Evolutionary conservation across 2,113 vertebrate genomes (phyloP).

Genomic region (Antigone vipio): DNA sequence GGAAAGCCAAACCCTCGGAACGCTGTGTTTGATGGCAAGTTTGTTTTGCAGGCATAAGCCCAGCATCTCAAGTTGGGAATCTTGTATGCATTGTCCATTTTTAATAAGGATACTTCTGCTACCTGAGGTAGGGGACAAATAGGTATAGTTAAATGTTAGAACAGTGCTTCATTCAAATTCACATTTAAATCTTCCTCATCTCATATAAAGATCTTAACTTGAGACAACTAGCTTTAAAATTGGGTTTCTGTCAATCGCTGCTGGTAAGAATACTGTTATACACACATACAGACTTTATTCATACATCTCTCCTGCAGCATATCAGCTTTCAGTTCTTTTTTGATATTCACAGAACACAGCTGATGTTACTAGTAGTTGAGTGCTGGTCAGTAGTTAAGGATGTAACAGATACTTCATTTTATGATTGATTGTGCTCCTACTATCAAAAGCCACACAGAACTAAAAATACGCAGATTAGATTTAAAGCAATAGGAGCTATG

Average conservation of each 20-base stretch:
- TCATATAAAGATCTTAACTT: neutral
- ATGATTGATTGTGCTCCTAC: neutral
- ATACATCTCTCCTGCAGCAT: neutral
- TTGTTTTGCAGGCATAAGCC: constrained; percentile 75
- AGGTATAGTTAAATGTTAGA: neutral
- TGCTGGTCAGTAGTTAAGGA: neutral
- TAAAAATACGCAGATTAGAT: neutral
- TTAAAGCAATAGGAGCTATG: neutral
- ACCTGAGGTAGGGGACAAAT: constrained; percentile 67
- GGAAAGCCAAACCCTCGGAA: constrained; percentile 86
- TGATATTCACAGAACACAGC: neutral
- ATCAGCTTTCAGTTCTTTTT: neutral
- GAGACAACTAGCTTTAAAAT: neutral
- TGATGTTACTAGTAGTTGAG: neutral
- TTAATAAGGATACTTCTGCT: constrained; percentile 75
- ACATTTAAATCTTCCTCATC: neutral
- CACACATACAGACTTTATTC: neutral
- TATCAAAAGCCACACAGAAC: neutral
- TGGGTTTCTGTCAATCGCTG: neutral
- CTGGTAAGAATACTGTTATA: neutral
- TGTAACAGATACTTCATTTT: neutral
- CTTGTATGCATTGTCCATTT: constrained; percentile 81
- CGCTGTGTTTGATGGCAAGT: constrained; percentile 83
- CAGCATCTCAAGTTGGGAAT: constrained; percentile 78
- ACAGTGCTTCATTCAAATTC: neutral